phyloP scores from a whole-genome alignment of 1,140 invertebrate genomes.

The Caenorhabditis tropicalis region DNA sequence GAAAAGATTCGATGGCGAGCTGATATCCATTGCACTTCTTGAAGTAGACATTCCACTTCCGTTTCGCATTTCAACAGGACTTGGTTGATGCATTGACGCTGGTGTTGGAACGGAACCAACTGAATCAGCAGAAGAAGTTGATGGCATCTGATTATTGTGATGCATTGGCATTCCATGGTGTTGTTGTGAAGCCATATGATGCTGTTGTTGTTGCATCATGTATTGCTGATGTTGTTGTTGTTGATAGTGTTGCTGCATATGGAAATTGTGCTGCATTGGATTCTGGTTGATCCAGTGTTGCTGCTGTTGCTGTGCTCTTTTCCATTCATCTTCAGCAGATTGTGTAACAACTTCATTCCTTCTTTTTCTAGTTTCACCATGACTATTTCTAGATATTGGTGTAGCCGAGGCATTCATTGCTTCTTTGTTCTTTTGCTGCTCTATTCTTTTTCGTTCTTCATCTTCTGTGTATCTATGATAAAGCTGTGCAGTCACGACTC shows the following conservation, averaged over 20 bases:
- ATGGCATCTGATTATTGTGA: not conserved
- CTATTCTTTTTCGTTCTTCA: not conserved
- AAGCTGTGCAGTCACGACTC: not conserved
- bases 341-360: not conserved
- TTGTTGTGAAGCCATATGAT: not conserved
- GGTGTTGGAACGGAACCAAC: not conserved
- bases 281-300: not conserved
- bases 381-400: not conserved
- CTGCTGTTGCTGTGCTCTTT: not conserved
- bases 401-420: not conserved
- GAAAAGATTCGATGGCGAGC: not conserved
- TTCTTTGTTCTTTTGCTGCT: constrained; percentile 11
- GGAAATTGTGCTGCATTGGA: not conserved
- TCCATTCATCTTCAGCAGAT: not conserved
- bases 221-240: not conserved
- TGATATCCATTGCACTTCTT: not conserved
- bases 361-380: not conserved
- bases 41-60: not conserved
- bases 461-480: constrained; percentile 8
- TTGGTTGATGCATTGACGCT: not conserved
- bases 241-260: not conserved
- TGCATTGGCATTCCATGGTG: not conserved
- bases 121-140: not conserved
- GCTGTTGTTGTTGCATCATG: not conserved
- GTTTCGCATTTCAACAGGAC: not conserved